Conservation (phyloP, 2,113 vertebrate species). For the Pterocles orientalis region DNA sequence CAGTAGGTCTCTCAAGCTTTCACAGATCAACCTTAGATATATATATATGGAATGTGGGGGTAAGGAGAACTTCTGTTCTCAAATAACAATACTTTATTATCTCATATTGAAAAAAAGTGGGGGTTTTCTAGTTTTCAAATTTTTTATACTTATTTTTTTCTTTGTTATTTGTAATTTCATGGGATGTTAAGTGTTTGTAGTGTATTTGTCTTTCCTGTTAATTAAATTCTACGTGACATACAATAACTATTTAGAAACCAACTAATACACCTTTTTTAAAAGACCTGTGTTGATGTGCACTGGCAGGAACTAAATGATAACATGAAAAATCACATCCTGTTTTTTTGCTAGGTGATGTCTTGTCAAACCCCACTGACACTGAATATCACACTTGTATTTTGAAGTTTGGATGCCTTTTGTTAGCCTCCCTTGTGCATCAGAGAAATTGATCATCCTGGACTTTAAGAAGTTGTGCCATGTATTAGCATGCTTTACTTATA, state of each 20-base stretch:
- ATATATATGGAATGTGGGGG: background rate
- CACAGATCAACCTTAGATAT: background rate
- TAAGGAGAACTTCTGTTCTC: background rate
- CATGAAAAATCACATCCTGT: background rate
- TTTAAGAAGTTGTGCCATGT: background rate
- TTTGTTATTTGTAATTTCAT: background rate
- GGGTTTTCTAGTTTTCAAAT: accelerated
- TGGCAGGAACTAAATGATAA: conserved; percentile 21
- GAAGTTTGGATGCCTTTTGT: background rate
- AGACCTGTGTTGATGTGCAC: conserved; percentile 18
- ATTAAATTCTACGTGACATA: conserved; percentile 1
- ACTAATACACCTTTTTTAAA: background rate
- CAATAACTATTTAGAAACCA: conserved; percentile 40
- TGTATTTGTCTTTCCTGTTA: conserved; percentile 28
- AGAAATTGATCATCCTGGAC: background rate
- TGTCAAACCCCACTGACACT: background rate
- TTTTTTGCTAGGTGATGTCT: background rate
- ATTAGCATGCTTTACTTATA: background rate
- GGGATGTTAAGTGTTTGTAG: background rate
- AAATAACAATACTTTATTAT: background rate
- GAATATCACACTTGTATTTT: background rate
- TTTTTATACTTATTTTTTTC: background rate
- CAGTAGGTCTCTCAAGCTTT: background rate
- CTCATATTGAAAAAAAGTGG: background rate
- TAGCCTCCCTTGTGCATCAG: background rate